These are phyloP conservation scores for Anorthoa munda DNA, from an alignment of 2,888 invertebrate genomes.

Conservation along the genomic window DNA sequence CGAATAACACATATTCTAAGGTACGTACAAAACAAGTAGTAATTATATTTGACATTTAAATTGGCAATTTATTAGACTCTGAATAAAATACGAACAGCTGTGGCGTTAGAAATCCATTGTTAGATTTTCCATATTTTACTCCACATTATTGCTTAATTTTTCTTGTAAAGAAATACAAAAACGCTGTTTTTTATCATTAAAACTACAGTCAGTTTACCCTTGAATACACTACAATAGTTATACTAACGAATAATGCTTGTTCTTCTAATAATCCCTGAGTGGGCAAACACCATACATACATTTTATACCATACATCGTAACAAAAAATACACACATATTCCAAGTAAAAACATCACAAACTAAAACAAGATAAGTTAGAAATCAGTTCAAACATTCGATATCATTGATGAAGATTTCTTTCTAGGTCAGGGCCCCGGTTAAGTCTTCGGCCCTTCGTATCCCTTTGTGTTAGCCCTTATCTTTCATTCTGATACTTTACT, in stretches of 20 bases:
- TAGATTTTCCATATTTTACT: background rate
- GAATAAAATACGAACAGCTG: background rate
- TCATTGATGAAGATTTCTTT: constrained; percentile 54
- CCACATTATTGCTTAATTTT: background rate
- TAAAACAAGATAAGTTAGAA: constrained; percentile 33
- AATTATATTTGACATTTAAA: background rate
- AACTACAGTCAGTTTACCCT: background rate
- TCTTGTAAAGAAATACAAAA: background rate
- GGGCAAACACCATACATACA: background rate
- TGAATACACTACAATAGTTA: background rate
- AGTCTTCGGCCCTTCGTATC: constrained; percentile 60
- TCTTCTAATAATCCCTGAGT: background rate
- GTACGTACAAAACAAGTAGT: too few species aligned
- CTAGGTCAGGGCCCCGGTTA: constrained; percentile 64
- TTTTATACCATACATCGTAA: background rate
- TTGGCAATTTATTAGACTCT: background rate
- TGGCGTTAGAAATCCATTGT: background rate
- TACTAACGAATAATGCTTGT: background rate
- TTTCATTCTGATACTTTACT: constrained; percentile 60
- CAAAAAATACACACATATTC: too few species aligned
- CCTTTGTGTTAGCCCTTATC: constrained; percentile 62
- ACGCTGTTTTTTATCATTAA: background rate
- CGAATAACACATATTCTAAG: too few species aligned
- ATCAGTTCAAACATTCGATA: constrained; percentile 41
- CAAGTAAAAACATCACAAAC: constrained; percentile 12